Base-by-base conservation (phyloP, 37 sponge, comb jelly and placozoan genomes). In the Geodia barretti region DNA sequence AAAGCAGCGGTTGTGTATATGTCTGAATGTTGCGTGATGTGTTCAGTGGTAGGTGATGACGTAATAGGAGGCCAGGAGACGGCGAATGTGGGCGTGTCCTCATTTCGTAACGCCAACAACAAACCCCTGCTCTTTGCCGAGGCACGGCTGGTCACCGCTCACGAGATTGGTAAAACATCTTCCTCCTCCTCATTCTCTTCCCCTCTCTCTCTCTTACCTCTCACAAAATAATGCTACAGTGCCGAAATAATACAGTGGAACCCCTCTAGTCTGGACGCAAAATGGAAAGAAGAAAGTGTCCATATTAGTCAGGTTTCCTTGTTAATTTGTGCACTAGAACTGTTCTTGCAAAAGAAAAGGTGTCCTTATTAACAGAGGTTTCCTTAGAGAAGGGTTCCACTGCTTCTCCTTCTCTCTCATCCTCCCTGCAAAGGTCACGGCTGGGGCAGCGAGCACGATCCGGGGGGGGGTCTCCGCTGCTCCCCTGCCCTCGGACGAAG, bases 371-470 rank as follows among this genome's bases (percentile, higher is more conserved):
- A n/a, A n/a, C n/a, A n/a, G n/a, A n/a, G n/a, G n/a, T n/a, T n/a
- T n/a, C n/a, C n/a, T n/a, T n/a, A n/a, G n/a, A n/a, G n/a, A n/a
- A n/a, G n/a, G n/a, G n/a, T 47, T 14, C 54, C 54, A 17, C 54
- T 47, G 11, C 54, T 14, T 64, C 66, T 28, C 26, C 31, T 7
- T 28, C 31, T 28, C 66, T 28, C 66, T n/a, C 14, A 47, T 29
- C 72, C 72, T 11, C 4, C 62, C 35, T 17, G 21, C 64, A 9
- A 30, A 78, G 91, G 91, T 28, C 91, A 90, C 74, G 75, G 66
- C 63, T 90, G 86, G 86, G 91, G 91, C 8, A 75, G 79, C 81
- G 70, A 81, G 26, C 91, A 90, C 54, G 91, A 90, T 59, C 86
- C 91, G 7, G 41, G 43, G 14, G 32, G 40, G 1, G 23, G 24